Percentiles rank a stretch among this genome's conserved stretches.
phyloP scores from a whole-genome alignment of 2,888 invertebrate genomes.

The Drosophila monieri region DNA sequence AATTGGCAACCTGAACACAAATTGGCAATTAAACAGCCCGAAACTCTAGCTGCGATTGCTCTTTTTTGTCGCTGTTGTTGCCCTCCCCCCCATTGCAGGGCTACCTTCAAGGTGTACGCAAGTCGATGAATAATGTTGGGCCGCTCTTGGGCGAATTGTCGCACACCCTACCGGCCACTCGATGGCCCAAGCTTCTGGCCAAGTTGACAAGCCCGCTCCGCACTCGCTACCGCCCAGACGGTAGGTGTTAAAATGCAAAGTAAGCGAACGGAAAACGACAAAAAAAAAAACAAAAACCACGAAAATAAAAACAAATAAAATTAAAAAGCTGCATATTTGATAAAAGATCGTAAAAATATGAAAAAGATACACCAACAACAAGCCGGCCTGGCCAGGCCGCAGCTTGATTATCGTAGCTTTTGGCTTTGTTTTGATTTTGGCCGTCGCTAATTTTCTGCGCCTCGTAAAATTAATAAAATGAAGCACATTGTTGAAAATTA shows the following conservation, averaged over 20 bases:
- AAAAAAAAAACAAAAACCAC: conserved; percentile 9
- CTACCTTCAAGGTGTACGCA: conserved; percentile 37
- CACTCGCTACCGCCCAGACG: conserved; percentile 21
- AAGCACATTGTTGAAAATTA: conserved; percentile 59
- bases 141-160: conserved; percentile 15
- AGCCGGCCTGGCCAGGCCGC: background rate
- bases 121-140: conserved; percentile 27
- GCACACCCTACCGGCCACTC: conserved; percentile 8
- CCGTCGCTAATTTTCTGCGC: conserved; percentile 71
- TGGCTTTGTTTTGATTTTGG: conserved; percentile 45
- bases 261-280: conserved; percentile 52
- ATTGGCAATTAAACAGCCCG: conserved; percentile 56
- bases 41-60: conserved; percentile 47
- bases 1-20: conserved; percentile 57
- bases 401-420: conserved; percentile 1
- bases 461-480: conserved; percentile 73
- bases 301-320: conserved; percentile 37
- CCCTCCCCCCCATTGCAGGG: conserved; percentile 19
- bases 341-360: conserved; percentile 44
- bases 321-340: conserved; percentile 39
- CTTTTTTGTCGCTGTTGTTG: conserved; percentile 9
- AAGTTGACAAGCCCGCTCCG: conserved; percentile 9
- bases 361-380: conserved; percentile 8
- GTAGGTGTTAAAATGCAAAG: conserved; percentile 68
- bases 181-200: background rate